Conservation (phyloP, 2,797 vertebrate species). For the Microctenopoma lineatum region DNA sequence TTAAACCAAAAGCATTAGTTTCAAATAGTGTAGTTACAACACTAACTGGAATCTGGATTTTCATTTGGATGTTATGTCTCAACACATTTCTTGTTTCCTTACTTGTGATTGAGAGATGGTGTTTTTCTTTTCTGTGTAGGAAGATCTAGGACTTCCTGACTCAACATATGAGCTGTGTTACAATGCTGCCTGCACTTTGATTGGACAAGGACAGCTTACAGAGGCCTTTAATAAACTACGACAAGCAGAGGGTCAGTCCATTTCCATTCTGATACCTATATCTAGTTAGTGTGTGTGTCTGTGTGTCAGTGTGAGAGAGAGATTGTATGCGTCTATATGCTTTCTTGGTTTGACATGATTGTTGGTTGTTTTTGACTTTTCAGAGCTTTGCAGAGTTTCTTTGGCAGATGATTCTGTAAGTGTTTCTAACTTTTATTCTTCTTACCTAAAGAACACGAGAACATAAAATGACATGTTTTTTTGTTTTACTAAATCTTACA, state of each 20-base stretch:
- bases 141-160: constrained; percentile 92
- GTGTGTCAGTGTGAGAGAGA: no score
- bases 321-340: background rate
- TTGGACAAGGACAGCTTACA: constrained; percentile 90
- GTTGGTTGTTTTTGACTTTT: constrained; percentile 21
- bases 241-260: constrained; percentile 91
- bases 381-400: constrained; percentile 93
- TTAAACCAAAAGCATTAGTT: background rate
- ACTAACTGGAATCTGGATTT: background rate
- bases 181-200: constrained; percentile 92
- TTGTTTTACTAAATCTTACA: background rate
- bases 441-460: no score
- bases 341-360: background rate
- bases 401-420: constrained; percentile 96
- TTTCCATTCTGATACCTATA: fast-evolving
- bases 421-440: constrained; percentile 33
- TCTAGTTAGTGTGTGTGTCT: no score
- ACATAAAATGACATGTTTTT: background rate
- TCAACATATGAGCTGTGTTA: constrained; percentile 96
- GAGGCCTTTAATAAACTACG: constrained; percentile 91
- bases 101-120: background rate
- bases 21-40: background rate
- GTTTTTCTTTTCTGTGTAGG: constrained; percentile 74
- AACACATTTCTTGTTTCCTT: no score
- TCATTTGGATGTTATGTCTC: background rate